Base-by-base conservation (phyloP, 2,113 vertebrate species). In the Baryphthengus martii region DNA sequence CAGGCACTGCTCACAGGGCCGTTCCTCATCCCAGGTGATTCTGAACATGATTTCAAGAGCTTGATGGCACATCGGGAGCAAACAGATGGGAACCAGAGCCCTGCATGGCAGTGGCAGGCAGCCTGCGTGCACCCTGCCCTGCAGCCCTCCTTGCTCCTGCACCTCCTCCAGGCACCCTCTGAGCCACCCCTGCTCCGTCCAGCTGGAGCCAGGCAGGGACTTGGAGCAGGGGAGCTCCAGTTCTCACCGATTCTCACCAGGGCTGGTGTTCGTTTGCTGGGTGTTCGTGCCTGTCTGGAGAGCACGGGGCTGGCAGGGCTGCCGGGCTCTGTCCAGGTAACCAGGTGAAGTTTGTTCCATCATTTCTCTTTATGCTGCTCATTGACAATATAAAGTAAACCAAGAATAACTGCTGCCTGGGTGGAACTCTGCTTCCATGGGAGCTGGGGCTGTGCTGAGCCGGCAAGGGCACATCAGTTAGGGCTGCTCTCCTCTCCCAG, bases 31-130 rank as follows among this genome's bases (percentile, higher is more conserved):
- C 42, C 94, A 98, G 97, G 85, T 97, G 40, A 98, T 98, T 81
- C 75, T 98, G 94, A 96, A 93, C 62, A 97, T 97, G 61, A 94
- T 98, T 92, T 95, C 95, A 68, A 95, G 87, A 95, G 45, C 85
- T 10, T 93, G 93, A 96, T 9, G 49, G 37, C 52, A 25, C 1
- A 7, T 31, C 1, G 3, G 75, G 53, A 74, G 26, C 55, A 44
- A 83, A 49, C 31, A 11, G 47, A 11, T 11, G 33, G 31, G 44
- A 45, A 37, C 49, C 13, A 6, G 31, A 49, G 61, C 35, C 19
- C 49, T 42, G 45, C 0, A 0, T 53, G 45, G 21, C 2, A 2
- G 37, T 3, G 11, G 20, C 24, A 29, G 28, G 29, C 37, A 47
- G n/a, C 31, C 58, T 35, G 49, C 1, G 0, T 14, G 24, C 26